Evolutionary conservation across 2,888 invertebrate species (phyloP), one percentile per base, ranked within the genome.

Genomic region (Catocala nupta): DNA sequence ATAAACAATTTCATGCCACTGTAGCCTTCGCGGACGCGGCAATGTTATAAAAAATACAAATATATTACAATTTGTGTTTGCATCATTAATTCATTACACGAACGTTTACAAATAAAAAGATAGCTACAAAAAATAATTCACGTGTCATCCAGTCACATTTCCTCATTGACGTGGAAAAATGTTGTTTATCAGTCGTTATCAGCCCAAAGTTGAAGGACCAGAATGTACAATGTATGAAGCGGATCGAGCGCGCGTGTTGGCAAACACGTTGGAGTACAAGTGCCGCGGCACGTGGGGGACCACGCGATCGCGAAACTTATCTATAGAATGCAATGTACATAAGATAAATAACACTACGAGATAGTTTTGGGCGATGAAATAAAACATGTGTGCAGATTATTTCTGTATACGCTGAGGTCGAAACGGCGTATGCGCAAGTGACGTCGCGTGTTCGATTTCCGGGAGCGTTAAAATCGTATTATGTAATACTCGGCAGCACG

Each of bases 191-290:
- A 49, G 11, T 9, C 47, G 42, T 72, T 68, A 69, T 69, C 68
- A 25, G 13, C 5, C 16, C 25, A 47, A 50, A 55, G 71, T 71
- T 75, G 56, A 65, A 71, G 71, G 61, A 65, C 65, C 66, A 61
- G 16, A 36, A 42, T 39, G 48, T 11, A 47, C 13, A 25, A 25
- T 25, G 25, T 25, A 25, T 4, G 25, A 25, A 25, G 25, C 25
- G 25, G 25, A 25, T 4, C 25, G 25, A 25, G 13, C 34, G 36
- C 36, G 12, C 13, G 36, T 12, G 10, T 10, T 34, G 49, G 16
- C 42, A 33, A 25, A 13, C 70, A 59, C 59, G 47, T 63, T 53
- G 6, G n/a, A 12, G 47, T 43, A 36, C 75, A 57, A 56, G 71
- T 71, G 59, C 12, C n/a, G 9, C 0, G 0, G 36, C 57, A 75